Base-by-base conservation (phyloP, 2,113 vertebrate species). In the Sinosuthora webbiana region DNA sequence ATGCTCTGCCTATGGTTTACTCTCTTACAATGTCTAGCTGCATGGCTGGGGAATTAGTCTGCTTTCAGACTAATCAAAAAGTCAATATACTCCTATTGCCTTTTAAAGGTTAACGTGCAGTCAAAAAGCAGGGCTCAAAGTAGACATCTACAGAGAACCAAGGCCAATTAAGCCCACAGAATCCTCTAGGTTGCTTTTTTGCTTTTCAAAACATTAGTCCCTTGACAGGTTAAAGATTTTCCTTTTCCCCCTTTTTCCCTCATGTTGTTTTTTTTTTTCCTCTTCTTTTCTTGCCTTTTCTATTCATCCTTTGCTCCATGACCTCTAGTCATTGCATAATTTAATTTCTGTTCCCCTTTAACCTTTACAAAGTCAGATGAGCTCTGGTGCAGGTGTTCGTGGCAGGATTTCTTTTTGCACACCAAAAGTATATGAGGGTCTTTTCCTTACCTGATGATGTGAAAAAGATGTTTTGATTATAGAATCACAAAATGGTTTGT, bases 31-130 rank as follows among this genome's bases (percentile, higher is more conserved):
- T 13, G 24, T 68, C 35, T 87, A 30, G 39, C 74, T 71, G 18
- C 35, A 18, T n/a, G 88, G 87, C 65, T 57, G 45, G 24, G 47
- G 84, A 89, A 87, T 91, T 74, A 41, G 52, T 6, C 64, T 81
- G 69, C 81, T 93, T 94, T 87, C 73, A 96, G 64, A 59, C 56
- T 94, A 87, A 87, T 71, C 56, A 75, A 75, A 84, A 87, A 94
- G 77, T 68, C 81, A 71, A 64, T 87, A 82, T 55, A 39, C 39
- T 89, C 47, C 69, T 84, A 55, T 52, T 84, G 64, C 64, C 52
- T 93, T 82, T 79, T 87, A 93, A 93, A 97, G 84, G 87, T 93
- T 94, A 94, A 71, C 17, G 2, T 75, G 57, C 30, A 78, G 75
- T 89, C 74, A 56, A 67, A 94, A 76, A 71, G 35, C 81, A 84